phyloP scores from a whole-genome alignment of 1,140 invertebrate genomes.

The Cecropterus lyciades region DNA sequence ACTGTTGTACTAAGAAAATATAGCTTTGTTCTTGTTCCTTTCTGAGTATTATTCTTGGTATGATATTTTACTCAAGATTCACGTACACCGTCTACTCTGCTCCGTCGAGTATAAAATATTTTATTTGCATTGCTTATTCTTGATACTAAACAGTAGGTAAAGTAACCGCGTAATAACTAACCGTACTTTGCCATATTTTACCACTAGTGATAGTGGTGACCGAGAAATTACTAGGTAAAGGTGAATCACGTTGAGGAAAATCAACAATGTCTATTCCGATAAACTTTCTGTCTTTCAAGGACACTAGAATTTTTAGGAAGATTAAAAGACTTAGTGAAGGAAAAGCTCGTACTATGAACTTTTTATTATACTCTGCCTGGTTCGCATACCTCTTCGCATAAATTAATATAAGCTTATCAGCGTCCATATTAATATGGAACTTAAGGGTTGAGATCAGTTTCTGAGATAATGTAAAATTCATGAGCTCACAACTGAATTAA shows the following conservation, averaged over 20 bases:
- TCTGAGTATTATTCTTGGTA: too few species aligned
- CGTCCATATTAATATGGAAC: neutral
- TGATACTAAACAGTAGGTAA: neutral
- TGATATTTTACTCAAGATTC: neutral
- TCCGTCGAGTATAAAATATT: constrained; percentile 5
- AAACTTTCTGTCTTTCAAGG: constrained; percentile 11
- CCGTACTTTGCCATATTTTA: neutral
- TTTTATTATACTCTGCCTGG: neutral
- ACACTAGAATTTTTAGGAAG: neutral
- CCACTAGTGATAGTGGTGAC: neutral
- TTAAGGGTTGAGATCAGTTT: neutral
- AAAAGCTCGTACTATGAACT: neutral
- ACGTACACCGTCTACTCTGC: neutral
- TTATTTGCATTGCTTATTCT: constrained; percentile 15
- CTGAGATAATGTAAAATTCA: neutral
- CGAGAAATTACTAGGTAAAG: neutral
- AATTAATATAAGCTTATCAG: neutral
- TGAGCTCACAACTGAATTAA: neutral
- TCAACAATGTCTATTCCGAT: constrained; percentile 8
- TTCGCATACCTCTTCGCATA: neutral
- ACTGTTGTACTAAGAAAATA: neutral
- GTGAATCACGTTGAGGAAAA: constrained; percentile 29
- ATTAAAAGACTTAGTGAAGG: neutral
- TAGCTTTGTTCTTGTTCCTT: neutral
- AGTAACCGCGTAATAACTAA: constrained; percentile 18